phyloP scores from a whole-genome alignment of 2,113 vertebrate species.

The Nerophis ophidion region DNA sequence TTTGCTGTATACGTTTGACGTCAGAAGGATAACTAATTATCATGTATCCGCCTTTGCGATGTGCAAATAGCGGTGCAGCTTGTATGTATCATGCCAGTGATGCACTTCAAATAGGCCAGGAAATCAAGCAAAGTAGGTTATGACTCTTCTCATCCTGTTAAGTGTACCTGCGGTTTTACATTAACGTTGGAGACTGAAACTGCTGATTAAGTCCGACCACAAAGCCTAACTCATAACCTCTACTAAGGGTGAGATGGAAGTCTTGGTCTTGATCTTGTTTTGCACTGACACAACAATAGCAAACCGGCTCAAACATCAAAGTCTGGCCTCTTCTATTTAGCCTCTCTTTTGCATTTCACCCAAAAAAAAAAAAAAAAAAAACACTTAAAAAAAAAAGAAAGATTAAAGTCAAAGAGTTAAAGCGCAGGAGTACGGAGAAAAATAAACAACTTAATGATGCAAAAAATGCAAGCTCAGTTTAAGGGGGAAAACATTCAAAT shows the following conservation, averaged over 20 bases:
- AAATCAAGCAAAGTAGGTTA: constrained; percentile 54
- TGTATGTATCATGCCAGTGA: constrained; percentile 38
- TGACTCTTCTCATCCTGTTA: constrained; percentile 58
- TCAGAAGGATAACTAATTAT: constrained; percentile 17
- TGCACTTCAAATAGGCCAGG: constrained; percentile 64
- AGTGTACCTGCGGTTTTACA: constrained; percentile 58
- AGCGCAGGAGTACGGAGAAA: constrained; percentile 32
- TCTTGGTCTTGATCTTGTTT: constrained; percentile 59
- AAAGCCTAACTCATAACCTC: constrained; percentile 61
- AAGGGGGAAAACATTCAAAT: constrained; percentile 35
- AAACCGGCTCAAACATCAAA: constrained; percentile 57
- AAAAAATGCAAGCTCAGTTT: constrained; percentile 56
- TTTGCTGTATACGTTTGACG: background rate
- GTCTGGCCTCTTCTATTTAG: constrained; percentile 31
- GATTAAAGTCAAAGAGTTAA: constrained; percentile 8
- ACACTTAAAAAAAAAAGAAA: constrained; percentile 4
- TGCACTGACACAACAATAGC: constrained; percentile 46
- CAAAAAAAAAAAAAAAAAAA: constrained; percentile 28
- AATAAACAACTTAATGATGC: constrained; percentile 66
- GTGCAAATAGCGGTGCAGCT: constrained; percentile 39
- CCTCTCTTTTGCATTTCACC: constrained; percentile 46
- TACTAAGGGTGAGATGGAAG: constrained; percentile 49
- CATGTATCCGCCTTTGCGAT: no score
- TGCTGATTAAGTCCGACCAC: constrained; percentile 65
- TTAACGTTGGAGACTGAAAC: constrained; percentile 60